Conservation (phyloP, 2,888 invertebrate species). For the Ommatoiulus sabulosus region DNA sequence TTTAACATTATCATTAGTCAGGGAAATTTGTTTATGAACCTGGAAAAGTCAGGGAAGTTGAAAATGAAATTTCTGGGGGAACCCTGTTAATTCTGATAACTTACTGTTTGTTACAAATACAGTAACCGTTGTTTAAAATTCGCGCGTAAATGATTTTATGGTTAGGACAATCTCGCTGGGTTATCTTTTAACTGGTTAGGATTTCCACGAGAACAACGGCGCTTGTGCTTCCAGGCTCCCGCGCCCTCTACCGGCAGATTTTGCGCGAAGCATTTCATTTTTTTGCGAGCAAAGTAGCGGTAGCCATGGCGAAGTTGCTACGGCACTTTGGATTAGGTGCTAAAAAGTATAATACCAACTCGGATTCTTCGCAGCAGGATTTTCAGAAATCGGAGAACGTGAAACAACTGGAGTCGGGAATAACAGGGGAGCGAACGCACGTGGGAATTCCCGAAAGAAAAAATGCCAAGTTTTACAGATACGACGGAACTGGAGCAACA, state of each 20-base stretch:
- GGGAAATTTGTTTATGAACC: no score
- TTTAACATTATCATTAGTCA: no score
- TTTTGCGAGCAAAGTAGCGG: constrained; percentile 15
- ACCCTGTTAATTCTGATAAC: no score
- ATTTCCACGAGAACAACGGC: neutral
- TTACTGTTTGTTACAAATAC: no score
- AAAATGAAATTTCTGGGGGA: no score
- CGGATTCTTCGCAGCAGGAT: constrained; percentile 24
- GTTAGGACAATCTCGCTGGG: neutral
- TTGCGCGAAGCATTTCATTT: neutral
- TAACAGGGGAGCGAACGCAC: neutral
- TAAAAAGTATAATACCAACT: constrained; percentile 42
- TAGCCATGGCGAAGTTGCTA: constrained; percentile 47
- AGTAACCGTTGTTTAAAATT: neutral
- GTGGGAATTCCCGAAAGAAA: neutral
- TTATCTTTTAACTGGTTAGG: neutral
- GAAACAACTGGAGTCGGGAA: neutral
- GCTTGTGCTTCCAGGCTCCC: neutral
- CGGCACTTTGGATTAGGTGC: constrained; percentile 49
- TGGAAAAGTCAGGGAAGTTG: no score
- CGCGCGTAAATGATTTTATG: neutral
- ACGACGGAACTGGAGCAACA: neutral
- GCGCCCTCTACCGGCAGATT: neutral
- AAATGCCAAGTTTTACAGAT: neutral
- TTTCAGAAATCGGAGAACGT: constrained; percentile 14